Percentiles rank a stretch among this genome's conserved stretches.
These are phyloP conservation scores for Geotrypetes seraphini DNA, from an alignment of 2,797 vertebrate species.

Conservation along the genomic window DNA sequence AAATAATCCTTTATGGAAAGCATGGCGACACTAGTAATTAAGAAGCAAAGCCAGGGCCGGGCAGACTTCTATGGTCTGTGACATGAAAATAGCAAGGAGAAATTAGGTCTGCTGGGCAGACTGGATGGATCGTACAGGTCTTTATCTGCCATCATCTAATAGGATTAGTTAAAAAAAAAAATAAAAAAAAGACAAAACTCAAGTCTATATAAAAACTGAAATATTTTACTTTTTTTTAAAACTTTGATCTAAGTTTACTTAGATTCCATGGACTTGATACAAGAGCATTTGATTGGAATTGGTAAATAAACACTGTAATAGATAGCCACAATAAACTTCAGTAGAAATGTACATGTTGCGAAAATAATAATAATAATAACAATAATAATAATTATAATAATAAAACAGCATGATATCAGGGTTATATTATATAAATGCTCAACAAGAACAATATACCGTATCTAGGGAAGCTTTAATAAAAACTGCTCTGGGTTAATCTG, in stretches of 20 bases:
- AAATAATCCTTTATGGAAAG: no score
- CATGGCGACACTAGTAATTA: no score
- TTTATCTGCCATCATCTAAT: no score
- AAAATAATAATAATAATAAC: slow-evolving; percentile 67
- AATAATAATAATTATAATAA: slow-evolving; percentile 59
- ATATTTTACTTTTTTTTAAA: slow-evolving; percentile 82
- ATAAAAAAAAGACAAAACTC: slow-evolving; percentile 71
- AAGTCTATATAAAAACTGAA: slow-evolving; percentile 89
- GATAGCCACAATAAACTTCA: slow-evolving; percentile 75
- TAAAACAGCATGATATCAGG: slow-evolving; percentile 53
- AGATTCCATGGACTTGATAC: slow-evolving; percentile 68
- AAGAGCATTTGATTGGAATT: slow-evolving; percentile 75
- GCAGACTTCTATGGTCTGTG: no score
- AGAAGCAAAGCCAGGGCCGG: no score
- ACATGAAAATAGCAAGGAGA: no score
- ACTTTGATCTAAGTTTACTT: slow-evolving; percentile 75
- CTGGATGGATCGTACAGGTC: no score
- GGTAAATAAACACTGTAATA: slow-evolving; percentile 79
- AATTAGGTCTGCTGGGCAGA: no score
- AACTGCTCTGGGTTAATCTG: slow-evolving; percentile 31
- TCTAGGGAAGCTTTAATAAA: slow-evolving; percentile 42
- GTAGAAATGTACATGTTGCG: slow-evolving; percentile 82
- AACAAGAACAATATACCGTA: slow-evolving; percentile 36
- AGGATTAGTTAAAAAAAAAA: no score
- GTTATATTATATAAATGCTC: slow-evolving; percentile 61